A percentile compares a stretch with the other conserved stretches of the same genome.
Conservation (phyloP, 1,140 invertebrate species). For the Neodiprion lecontei region DNA sequence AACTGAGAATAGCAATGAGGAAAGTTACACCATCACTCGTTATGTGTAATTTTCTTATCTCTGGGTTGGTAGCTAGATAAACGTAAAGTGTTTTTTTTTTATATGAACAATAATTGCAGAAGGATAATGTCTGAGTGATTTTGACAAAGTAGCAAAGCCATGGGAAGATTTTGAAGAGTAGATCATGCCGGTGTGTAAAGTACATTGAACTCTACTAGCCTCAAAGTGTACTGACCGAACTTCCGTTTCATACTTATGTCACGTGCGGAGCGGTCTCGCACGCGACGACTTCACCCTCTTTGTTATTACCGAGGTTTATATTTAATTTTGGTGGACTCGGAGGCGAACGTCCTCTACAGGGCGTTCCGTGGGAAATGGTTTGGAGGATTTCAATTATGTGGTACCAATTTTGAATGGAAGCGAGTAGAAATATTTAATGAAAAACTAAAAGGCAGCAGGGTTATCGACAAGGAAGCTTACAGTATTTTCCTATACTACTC, state of each 20-base stretch:
- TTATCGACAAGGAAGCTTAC: no score
- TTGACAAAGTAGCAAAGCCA: slow-evolving; percentile 28
- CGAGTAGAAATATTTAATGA: no score
- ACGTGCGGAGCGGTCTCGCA: no score
- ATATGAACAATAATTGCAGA: slow-evolving; percentile 29
- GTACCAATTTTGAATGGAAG: no score
- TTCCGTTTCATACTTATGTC: slow-evolving; percentile 30
- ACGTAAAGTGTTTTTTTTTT: slow-evolving; percentile 20
- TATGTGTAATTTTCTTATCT: slow-evolving; percentile 20
- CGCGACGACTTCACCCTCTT: no score
- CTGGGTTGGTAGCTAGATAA: slow-evolving; percentile 12
- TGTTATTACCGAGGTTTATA: no score
- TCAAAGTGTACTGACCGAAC: slow-evolving; percentile 33
- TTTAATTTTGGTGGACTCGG: no score
- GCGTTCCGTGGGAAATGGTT: no score
- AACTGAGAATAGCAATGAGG: slow-evolving; percentile 17
- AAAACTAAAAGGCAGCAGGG: no score
- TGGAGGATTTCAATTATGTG: no score
- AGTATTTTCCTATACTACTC: no score
- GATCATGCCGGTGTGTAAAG: slow-evolving; percentile 32
- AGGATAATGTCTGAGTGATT: slow-evolving; percentile 31
- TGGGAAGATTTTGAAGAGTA: slow-evolving; percentile 22
- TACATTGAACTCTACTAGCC: slow-evolving; percentile 24
- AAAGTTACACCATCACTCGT: slow-evolving; percentile 31
- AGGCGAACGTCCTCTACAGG: no score